Percentiles rank a stretch among this genome's conserved stretches.
Evolutionary conservation across 2,888 invertebrate genomes (phyloP).

Genomic region (Parnassius mnemosyne): DNA sequence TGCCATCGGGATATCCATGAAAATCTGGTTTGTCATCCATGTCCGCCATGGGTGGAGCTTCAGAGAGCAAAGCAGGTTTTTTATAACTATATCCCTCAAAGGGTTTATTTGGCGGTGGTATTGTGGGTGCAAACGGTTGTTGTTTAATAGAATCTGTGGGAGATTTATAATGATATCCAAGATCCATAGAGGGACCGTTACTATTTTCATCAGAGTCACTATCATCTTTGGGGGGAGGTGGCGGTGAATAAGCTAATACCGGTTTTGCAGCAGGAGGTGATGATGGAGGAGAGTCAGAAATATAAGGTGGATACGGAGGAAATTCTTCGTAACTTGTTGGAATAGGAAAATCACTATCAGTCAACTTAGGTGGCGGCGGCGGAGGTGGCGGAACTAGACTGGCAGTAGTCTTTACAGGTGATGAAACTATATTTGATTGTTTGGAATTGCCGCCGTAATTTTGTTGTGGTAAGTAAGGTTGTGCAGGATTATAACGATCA

Average conservation of each 20-base stretch:
- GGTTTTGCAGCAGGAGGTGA: conserved; percentile 33
- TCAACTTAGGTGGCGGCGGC: conserved; percentile 51
- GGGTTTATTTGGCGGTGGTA: conserved; percentile 54
- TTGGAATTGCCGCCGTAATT: conserved; percentile 59
- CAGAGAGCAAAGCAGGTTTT: conserved; percentile 54
- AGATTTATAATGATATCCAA: conserved; percentile 61
- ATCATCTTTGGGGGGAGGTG: conserved; percentile 19
- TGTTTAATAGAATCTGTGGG: conserved; percentile 41
- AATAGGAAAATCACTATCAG: conserved; percentile 56
- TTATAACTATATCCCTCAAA: conserved; percentile 61
- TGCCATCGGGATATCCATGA: conserved; percentile 55
- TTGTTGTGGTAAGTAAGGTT: conserved; percentile 67
- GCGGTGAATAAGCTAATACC: conserved; percentile 32
- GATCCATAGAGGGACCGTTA: conserved; percentile 45
- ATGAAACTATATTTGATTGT: conserved; percentile 43
- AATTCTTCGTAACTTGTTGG: conserved; percentile 67
- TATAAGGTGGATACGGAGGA: conserved; percentile 60
- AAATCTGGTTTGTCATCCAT: conserved; percentile 42
- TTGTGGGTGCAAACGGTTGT: conserved; percentile 48
- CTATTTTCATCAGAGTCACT: conserved; percentile 40
- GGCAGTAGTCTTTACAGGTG: conserved; percentile 49
- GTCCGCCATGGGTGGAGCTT: conserved; percentile 41
- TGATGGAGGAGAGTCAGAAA: conserved; percentile 30
- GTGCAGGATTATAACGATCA: conserved; percentile 76
- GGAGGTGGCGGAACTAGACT: conserved; percentile 65